Conservation (phyloP, 1,140 invertebrate species). For the Hypothenemus hampei region DNA sequence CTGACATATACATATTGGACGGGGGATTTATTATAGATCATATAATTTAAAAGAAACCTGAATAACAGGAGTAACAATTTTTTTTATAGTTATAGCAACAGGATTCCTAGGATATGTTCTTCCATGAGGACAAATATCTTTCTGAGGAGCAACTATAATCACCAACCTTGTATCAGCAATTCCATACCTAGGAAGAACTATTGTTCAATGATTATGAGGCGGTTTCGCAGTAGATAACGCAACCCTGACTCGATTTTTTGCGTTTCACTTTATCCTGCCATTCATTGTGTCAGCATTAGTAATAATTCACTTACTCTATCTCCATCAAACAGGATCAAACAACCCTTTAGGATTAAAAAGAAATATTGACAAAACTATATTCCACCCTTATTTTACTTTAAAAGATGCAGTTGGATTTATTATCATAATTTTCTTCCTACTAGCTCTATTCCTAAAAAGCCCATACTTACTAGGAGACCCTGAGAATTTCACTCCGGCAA, state of each 20-base stretch:
- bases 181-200: constrained; percentile 54
- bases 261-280: constrained; percentile 63
- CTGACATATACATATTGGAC: constrained; percentile 53
- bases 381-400: constrained; percentile 56
- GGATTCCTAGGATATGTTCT: constrained; percentile 66
- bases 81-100: constrained; percentile 58
- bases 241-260: constrained; percentile 65
- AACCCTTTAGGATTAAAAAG: constrained; percentile 53
- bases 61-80: constrained; percentile 53
- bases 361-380: constrained; percentile 58
- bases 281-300: constrained; percentile 58
- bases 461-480: constrained; percentile 60
- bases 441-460: constrained; percentile 20
- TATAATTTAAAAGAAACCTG: constrained; percentile 52
- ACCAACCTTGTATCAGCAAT: constrained; percentile 64
- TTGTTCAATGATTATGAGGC: constrained; percentile 65
- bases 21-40: constrained; percentile 54
- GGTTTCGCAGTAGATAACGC: constrained; percentile 64
- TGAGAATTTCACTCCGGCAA: constrained; percentile 65
- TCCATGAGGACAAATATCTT: constrained; percentile 68
- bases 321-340: constrained; percentile 53
- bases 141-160: constrained; percentile 68
- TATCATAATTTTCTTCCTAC: constrained; percentile 46
- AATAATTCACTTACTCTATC: constrained; percentile 56
- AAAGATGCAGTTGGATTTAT: constrained; percentile 58